Conservation (phyloP, 2,113 vertebrate genomes). For the Caranx melampygus region DNA sequence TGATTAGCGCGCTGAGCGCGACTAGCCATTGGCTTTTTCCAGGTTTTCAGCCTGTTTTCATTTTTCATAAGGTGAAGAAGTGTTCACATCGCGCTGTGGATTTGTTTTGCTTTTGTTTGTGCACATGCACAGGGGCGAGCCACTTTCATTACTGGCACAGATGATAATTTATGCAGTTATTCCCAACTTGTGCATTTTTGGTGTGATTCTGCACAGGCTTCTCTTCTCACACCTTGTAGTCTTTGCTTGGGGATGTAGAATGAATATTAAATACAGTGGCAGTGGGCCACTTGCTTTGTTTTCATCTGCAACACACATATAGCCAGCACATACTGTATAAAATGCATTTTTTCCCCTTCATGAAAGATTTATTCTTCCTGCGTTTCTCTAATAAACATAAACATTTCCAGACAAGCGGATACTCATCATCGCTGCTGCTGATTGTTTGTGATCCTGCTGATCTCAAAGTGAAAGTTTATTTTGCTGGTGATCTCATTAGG, state of each 20-base stretch:
- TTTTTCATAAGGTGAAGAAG: slow-evolving; percentile 57
- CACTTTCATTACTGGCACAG: slow-evolving; percentile 21
- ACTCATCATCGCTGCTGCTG: slow-evolving; percentile 24
- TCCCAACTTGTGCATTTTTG: slow-evolving; percentile 65
- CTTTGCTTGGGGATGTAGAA: slow-evolving; percentile 64
- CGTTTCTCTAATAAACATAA: slow-evolving; percentile 56
- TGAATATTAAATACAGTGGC: slow-evolving; percentile 72
- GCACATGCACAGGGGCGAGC: slow-evolving; percentile 25
- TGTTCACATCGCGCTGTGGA: background rate
- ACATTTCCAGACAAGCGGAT: slow-evolving; percentile 54
- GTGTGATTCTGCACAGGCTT: slow-evolving; percentile 40
- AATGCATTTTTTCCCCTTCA: slow-evolving; percentile 48
- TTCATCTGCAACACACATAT: slow-evolving; percentile 52
- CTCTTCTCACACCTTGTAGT: slow-evolving; percentile 70
- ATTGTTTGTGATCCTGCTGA: slow-evolving; percentile 31
- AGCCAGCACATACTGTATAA: slow-evolving; percentile 38
- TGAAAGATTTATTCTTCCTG: slow-evolving; percentile 67
- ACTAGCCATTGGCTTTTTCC: slow-evolving; percentile 83
- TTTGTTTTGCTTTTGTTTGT: slow-evolving; percentile 66
- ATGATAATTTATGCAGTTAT: slow-evolving; percentile 67
- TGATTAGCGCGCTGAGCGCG: slow-evolving; percentile 80
- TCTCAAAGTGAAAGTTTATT: slow-evolving; percentile 47
- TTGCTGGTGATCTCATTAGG: slow-evolving; percentile 59
- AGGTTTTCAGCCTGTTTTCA: slow-evolving; percentile 69
- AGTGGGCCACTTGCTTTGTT: slow-evolving; percentile 70